Evolutionary conservation across 2,797 vertebrate species (phyloP), one percentile per base, ranked within the genome.

Genomic region (Delichon dasypus): DNA sequence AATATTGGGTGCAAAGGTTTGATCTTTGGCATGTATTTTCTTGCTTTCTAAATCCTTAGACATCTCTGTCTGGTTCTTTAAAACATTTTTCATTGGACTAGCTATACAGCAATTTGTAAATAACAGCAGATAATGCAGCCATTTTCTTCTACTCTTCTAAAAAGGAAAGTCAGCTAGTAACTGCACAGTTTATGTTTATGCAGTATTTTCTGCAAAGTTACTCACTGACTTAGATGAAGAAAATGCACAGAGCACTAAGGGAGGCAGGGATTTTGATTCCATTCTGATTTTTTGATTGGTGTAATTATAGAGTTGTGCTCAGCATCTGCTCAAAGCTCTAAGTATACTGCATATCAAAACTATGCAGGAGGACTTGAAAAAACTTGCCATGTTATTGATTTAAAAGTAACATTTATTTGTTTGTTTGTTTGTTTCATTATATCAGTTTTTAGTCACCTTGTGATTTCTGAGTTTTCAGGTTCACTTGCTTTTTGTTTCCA

Each of bases 381-480:
- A 36, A 19, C 5, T 23, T 38, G 5, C 32, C 9, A 14, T 67
- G 10, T 36, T 68, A 32, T 12, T 94, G 34, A 38, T 81, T 85
- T 71, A 30, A 57, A 79, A 67, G 17, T 58, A 74, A 8, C 36
- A n/a, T n/a, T 62, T 18, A 2, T 51, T 75, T 32, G 6, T 5
- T 29, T 42, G 8, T 6, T 60, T 23, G 15, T 7, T 75, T 55
- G 21, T 7, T 47, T 61, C 3, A 25, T 47, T 55, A 74, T 67
- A 20, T 50, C 30, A 3, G 11, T 38, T 82, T 93, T 86, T 50
- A 65, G 42, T 77, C 1, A 1, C 5, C 16, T 44, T 84, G 76
- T 50, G 55, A 32, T 66, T 95, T 81, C 51, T 79, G 44, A 80
- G n/a, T 93, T 91, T 91, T 90, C 79, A 79, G 30, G 60, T 81